A percentile compares a stretch with the other conserved stretches of the same genome.
phyloP scores from a whole-genome alignment of 2,113 vertebrate species.

The Meleagris gallopavo region DNA sequence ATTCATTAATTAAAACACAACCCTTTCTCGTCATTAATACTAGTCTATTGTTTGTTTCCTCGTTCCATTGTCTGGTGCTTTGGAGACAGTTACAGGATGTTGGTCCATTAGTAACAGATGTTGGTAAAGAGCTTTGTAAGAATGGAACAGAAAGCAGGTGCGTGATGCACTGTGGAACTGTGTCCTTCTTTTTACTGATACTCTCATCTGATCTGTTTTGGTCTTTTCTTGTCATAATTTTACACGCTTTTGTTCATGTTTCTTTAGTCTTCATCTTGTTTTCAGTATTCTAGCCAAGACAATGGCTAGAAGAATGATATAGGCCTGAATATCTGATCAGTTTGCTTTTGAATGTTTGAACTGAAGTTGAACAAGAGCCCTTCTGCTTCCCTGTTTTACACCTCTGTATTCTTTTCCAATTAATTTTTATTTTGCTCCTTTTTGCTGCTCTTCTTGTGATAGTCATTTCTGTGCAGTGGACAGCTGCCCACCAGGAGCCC shows the following conservation, averaged over 20 bases:
- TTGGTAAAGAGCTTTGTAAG: not conserved
- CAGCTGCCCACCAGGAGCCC: not conserved
- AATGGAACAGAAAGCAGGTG: not conserved
- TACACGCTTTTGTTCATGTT: not conserved
- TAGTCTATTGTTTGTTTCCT: not conserved
- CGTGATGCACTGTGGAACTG: not conserved
- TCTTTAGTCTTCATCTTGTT: not conserved
- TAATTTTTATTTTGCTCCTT: not conserved
- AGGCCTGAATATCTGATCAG: not conserved
- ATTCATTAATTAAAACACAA: constrained; percentile 1
- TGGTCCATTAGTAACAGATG: not conserved
- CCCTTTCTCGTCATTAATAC: not conserved
- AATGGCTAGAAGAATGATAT: not conserved
- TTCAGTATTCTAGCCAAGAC: not conserved
- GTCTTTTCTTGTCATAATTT: not conserved
- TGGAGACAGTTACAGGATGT: not conserved
- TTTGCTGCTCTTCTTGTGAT: not conserved
- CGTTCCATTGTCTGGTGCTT: not conserved
- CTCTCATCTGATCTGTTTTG: not conserved
- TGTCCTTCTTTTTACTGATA: not conserved
- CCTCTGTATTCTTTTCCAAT: not conserved
- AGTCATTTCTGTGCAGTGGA: not conserved
- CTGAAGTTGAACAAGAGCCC: not conserved
- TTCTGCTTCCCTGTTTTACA: not conserved
- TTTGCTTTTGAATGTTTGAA: not conserved